These are phyloP conservation scores for Acholoe squamosa DNA, from an alignment of 2,888 invertebrate genomes.

Conservation along the genomic window DNA sequence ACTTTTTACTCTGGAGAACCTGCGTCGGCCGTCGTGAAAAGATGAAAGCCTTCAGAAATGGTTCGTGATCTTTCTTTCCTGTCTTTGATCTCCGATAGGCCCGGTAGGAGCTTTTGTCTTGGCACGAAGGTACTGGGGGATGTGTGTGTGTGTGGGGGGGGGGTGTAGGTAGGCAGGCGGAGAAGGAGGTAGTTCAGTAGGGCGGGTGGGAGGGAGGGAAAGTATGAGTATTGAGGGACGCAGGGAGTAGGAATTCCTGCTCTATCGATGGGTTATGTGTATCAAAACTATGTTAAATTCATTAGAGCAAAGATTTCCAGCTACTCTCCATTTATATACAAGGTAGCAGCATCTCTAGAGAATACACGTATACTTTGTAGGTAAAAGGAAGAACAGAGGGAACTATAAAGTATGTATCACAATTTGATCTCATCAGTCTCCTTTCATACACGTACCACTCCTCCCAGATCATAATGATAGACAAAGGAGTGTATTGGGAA, in stretches of 20 bases:
- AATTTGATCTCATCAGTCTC: background rate
- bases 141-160: background rate
- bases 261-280: too few relatives aligned
- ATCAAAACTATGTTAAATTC: too few relatives aligned
- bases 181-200: too few relatives aligned
- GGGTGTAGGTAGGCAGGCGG: background rate
- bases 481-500: constrained; percentile 40
- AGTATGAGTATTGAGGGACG: too few relatives aligned
- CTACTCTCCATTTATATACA: too few relatives aligned
- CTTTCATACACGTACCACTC: background rate
- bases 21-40: background rate
- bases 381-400: too few relatives aligned
- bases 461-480: background rate
- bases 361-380: too few relatives aligned
- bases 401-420: background rate
- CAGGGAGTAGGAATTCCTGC: too few relatives aligned
- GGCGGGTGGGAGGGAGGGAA: too few relatives aligned
- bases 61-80: constrained; percentile 29
- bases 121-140: background rate
- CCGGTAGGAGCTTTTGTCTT: constrained; percentile 29
- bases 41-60: constrained; percentile 27
- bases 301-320: too few relatives aligned
- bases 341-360: too few relatives aligned
- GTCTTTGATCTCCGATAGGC: constrained; percentile 26
- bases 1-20: background rate